Evolutionary conservation across 2,888 invertebrate species (phyloP).

Genomic region (Brachypalpus laphriformis): DNA sequence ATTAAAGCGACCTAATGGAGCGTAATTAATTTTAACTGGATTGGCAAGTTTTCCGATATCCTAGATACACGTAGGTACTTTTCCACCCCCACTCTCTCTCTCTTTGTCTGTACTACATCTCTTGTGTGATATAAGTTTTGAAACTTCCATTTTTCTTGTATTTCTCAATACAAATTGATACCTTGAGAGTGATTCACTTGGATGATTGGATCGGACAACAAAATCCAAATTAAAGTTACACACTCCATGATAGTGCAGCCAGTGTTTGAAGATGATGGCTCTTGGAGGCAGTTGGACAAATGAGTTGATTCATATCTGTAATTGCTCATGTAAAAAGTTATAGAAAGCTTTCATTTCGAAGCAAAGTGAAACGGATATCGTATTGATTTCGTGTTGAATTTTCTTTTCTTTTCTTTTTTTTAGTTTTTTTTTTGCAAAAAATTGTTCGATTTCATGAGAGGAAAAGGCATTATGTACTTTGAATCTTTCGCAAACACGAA

Average conservation of each 20-base stretch:
- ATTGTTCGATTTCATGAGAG: not conserved
- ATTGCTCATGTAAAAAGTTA: not conserved
- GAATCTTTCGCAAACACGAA: conserved; percentile 3
- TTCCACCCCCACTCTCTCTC: not conserved
- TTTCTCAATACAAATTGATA: not conserved
- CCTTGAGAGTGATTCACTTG: conserved; percentile 11
- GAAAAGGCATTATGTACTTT: not conserved
- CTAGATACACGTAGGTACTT: not conserved
- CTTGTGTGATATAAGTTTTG: conserved; percentile 18
- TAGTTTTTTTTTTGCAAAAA: not conserved
- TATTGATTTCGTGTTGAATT: not conserved
- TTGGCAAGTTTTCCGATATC: conserved; percentile 20
- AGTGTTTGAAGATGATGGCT: not conserved
- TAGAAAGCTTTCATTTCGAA: not conserved
- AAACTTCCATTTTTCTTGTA: not conserved
- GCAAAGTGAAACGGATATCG: not conserved
- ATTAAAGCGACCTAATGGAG: conserved; percentile 48
- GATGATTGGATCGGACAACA: conserved; percentile 12
- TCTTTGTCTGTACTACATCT: not conserved
- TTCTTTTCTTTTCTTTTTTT: not conserved
- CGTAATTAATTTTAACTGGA: conserved; percentile 49
- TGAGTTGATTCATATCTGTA: not conserved
- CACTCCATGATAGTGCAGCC: not conserved
- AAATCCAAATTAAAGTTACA: conserved; percentile 14
- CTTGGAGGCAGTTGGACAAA: not conserved